Conservation (phyloP, 2,888 invertebrate species). For the Pammene aurita region DNA sequence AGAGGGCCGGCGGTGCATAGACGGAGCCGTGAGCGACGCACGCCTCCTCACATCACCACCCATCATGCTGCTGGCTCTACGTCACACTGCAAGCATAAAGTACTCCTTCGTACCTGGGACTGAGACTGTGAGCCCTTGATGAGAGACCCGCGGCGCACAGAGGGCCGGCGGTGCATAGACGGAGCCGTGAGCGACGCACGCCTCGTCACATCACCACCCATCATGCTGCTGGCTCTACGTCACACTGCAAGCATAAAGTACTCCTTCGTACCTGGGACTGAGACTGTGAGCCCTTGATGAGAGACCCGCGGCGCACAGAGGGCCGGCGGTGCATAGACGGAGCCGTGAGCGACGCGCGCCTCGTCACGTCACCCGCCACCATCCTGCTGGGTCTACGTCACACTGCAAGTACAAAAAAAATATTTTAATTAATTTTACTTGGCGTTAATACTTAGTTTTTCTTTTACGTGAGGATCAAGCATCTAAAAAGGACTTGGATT, state of each 20-base stretch:
- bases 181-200: constrained; percentile 80
- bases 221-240: constrained; percentile 59
- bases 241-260: background rate
- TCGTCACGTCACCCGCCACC: constrained; percentile 79
- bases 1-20: no score
- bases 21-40: no score
- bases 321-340: constrained; percentile 81
- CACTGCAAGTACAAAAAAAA: constrained; percentile 35
- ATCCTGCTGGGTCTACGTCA: constrained; percentile 53
- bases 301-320: constrained; percentile 83
- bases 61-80: no score
- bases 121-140: constrained; percentile 81
- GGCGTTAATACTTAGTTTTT: no score
- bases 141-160: constrained; percentile 83
- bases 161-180: constrained; percentile 81
- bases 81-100: background rate
- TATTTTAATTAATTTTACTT: no score
- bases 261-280: constrained; percentile 49
- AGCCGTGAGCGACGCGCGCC: constrained; percentile 79
- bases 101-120: constrained; percentile 64
- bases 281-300: constrained; percentile 81
- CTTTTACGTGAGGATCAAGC: no score
- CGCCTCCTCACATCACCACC: no score
- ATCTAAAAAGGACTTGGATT: no score
- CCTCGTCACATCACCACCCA: constrained; percentile 78